Base-by-base conservation (phyloP, 1,140 invertebrate species). In the Hesperophylax magnus region DNA sequence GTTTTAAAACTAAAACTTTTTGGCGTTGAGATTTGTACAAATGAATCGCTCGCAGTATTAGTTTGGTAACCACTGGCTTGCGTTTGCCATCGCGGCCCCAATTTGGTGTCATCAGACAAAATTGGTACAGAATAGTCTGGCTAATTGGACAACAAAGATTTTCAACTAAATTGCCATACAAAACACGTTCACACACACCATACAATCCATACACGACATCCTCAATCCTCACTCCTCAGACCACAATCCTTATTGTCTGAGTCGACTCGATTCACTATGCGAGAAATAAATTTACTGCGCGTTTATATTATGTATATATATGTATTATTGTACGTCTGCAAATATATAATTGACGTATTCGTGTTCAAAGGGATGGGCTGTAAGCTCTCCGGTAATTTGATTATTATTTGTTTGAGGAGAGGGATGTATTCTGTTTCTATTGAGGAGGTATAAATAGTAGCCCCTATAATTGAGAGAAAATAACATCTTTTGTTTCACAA, bases 111-210 rank as follows among this genome's bases (percentile, higher is more conserved):
- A 84, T 84, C 82, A 84, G 82, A 56, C 80, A 78, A 78, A 84
- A 84, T 84, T 84, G 80, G 80, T 84, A 84, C 82, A 84, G 79
- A 84, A 84, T 84, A 79, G 80, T 84, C 77, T n/a, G 39, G 72
- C 80, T 84, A 84, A 84, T 84, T 84, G 82, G 78, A 84, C 80
- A 84, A 84, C 82, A 84, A 84, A 84, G 82, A 84, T 84, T 84
- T 84, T 84, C 82, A 84, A 84, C 80, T 84, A 84, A 84, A 84
- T 84, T 84, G 82, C 82, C 82, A 81, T 84, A 84, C 82, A 84
- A 84, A 84, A 84, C 82, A 84, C 56, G 78, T 81, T 84, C 82
- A 80, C 82, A 81, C 82, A 84, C 78, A 79, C 52, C 20, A 67
- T 77, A 11, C 9, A 9, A 24, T 60, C n/a, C 56, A n/a, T 34